phyloP scores from a whole-genome alignment of 2,113 vertebrate genomes.

The Takifugu flavidus region DNA sequence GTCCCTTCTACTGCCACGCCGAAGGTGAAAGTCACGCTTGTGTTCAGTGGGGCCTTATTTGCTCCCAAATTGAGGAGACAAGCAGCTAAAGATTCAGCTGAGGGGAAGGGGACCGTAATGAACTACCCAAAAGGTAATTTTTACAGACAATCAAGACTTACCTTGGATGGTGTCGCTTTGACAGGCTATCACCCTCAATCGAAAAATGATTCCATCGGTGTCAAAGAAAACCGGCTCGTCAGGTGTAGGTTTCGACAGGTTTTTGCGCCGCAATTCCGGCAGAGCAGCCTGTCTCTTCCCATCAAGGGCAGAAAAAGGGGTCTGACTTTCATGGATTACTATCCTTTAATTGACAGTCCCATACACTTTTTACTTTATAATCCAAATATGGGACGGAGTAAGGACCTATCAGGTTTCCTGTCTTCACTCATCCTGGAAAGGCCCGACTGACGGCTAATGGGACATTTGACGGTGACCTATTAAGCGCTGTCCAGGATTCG shows the following conservation, averaged over 20 bases:
- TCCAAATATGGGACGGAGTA: conserved; percentile 13
- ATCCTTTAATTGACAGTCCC: conserved; percentile 51
- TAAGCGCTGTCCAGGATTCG: conserved; percentile 15
- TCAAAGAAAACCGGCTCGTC: conserved; percentile 26
- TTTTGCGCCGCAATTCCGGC: conserved; percentile 44
- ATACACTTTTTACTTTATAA: conserved; percentile 13
- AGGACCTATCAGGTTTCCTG: conserved; percentile 33
- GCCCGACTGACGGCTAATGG: background rate
- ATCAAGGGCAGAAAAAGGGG: conserved; percentile 43
- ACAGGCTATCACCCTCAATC: conserved; percentile 52
- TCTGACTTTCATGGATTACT: conserved; percentile 35
- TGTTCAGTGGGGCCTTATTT: conserved; percentile 39
- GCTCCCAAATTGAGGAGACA: conserved; percentile 30
- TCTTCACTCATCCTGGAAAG: conserved; percentile 15
- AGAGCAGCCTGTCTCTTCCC: conserved; percentile 52
- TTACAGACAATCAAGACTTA: too few relatives aligned
- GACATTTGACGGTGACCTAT: conserved; percentile 26
- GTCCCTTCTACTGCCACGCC: conserved; percentile 36
- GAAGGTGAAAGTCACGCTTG: conserved; percentile 60
- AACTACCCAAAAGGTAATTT: conserved; percentile 24
- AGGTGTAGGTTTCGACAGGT: conserved; percentile 29
- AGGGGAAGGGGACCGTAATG: conserved; percentile 14
- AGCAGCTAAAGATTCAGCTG: conserved; percentile 17
- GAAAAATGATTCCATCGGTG: conserved; percentile 55
- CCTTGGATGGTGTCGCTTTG: conserved; percentile 33